phyloP scores from a whole-genome alignment of 1,140 invertebrate species.

The Habropoda laboriosa region DNA sequence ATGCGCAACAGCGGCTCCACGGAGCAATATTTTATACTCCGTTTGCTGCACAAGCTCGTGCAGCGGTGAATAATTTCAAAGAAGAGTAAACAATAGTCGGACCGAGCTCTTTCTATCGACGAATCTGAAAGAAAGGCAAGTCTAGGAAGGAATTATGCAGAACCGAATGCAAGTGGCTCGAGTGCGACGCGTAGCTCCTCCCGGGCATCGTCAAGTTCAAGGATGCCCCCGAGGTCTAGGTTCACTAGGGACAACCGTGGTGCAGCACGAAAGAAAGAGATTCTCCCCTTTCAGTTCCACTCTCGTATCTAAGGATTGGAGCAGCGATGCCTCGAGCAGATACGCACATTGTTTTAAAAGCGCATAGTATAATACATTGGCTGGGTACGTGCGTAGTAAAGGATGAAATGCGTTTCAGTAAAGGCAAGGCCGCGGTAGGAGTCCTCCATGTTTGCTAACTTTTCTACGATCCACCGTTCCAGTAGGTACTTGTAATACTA shows the following conservation, averaged over 20 bases:
- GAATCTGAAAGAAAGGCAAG: too few relatives aligned
- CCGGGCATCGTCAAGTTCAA: conserved; percentile 48
- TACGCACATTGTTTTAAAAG: conserved; percentile 43
- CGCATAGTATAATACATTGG: conserved; percentile 3
- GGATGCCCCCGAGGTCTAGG: conserved; percentile 57
- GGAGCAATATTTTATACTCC: neutral
- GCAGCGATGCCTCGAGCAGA: conserved; percentile 29
- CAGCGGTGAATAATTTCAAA: neutral
- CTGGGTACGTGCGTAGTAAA: neutral
- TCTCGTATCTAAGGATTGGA: conserved; percentile 24
- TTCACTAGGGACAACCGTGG: conserved; percentile 42
- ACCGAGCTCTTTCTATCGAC: too few relatives aligned
- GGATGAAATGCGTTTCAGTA: conserved; percentile 9
- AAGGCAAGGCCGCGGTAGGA: neutral
- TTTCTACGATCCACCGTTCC: neutral
- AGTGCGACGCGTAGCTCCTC: conserved; percentile 32
- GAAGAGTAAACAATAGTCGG: neutral
- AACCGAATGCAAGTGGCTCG: conserved; percentile 26
- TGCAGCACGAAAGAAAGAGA: conserved; percentile 35
- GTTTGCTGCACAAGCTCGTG: too few relatives aligned
- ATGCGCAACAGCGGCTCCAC: neutral
- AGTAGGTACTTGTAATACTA: too few relatives aligned
- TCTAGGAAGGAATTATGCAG: conserved; percentile 3
- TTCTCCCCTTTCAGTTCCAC: conserved; percentile 31
- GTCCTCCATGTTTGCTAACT: neutral